Percentiles rank a stretch among this genome's conserved stretches.
These are phyloP conservation scores for Asteroscopus sphinx DNA, from an alignment of 2,888 invertebrate genomes.

Conservation along the genomic window DNA sequence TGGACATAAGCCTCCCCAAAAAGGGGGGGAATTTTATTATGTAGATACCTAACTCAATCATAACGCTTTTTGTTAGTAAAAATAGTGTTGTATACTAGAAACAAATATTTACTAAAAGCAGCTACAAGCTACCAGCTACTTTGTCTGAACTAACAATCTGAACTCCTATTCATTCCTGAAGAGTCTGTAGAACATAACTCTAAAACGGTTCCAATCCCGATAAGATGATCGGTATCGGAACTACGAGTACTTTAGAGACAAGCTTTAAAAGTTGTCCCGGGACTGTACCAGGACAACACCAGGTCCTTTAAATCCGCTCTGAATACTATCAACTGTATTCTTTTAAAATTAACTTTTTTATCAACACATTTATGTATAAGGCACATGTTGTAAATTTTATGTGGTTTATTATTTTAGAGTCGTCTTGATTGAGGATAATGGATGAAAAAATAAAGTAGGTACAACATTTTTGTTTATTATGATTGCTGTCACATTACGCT, in stretches of 20 bases:
- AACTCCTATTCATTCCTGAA: slow-evolving; percentile 24
- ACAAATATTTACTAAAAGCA: too few relatives aligned
- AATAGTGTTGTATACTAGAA: too few relatives aligned
- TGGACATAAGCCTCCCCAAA: too few relatives aligned
- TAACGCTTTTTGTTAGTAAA: too few relatives aligned
- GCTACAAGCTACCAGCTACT: neutral
- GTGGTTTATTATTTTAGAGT: too few relatives aligned
- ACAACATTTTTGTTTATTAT: too few relatives aligned
- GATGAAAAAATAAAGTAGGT: too few relatives aligned
- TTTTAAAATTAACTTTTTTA: neutral
- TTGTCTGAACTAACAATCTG: slow-evolving; percentile 21
- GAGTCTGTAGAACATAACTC: slow-evolving; percentile 39
- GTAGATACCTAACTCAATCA: too few relatives aligned
- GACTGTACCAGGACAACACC: slow-evolving; percentile 5
- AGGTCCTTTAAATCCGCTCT: slow-evolving; percentile 42
- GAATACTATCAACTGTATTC: slow-evolving; percentile 48
- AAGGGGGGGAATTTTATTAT: too few relatives aligned
- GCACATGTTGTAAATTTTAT: neutral
- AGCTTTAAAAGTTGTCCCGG: slow-evolving; percentile 54
- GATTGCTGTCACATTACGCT: too few relatives aligned
- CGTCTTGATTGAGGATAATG: too few relatives aligned
- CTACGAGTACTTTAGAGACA: slow-evolving; percentile 36
- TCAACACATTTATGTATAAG: neutral
- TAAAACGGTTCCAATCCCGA: slow-evolving; percentile 28
- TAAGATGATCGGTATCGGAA: slow-evolving; percentile 44